These are phyloP conservation scores for Papilio helenus DNA, from an alignment of 1,140 invertebrate genomes.

Conservation along the genomic window DNA sequence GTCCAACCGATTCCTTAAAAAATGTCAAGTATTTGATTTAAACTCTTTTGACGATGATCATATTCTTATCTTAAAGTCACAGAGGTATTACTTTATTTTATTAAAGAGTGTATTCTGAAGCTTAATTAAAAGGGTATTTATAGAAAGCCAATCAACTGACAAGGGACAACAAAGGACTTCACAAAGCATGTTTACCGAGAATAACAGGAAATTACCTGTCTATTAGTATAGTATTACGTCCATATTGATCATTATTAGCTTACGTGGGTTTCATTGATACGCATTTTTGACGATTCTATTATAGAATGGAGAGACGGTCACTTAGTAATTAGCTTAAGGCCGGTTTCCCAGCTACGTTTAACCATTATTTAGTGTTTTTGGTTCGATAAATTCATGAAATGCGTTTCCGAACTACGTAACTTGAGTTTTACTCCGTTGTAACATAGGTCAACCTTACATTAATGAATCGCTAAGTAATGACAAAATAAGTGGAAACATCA, in stretches of 20 bases:
- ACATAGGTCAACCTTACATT: no score
- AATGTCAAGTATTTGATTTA: no score
- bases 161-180: neutral
- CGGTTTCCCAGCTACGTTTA: no score
- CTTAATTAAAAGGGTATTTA: neutral
- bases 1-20: no score
- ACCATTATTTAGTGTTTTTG: no score
- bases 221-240: neutral
- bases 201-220: constrained; percentile 2
- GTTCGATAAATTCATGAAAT: no score
- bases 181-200: neutral
- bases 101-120: neutral
- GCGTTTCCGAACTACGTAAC: no score
- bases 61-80: no score
- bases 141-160: constrained; percentile 5
- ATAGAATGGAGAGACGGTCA: neutral
- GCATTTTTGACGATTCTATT: neutral
- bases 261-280: neutral
- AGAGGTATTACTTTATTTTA: neutral
- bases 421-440: no score
- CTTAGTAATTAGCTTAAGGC: neutral
- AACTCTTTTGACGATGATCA: no score
- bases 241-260: neutral
- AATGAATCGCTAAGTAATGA: no score
- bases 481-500: no score